A percentile compares a stretch with the other conserved stretches of the same genome.
Evolutionary conservation across 2,888 invertebrate species (phyloP).

Genomic region (Lasioglossum oenotherae): DNA sequence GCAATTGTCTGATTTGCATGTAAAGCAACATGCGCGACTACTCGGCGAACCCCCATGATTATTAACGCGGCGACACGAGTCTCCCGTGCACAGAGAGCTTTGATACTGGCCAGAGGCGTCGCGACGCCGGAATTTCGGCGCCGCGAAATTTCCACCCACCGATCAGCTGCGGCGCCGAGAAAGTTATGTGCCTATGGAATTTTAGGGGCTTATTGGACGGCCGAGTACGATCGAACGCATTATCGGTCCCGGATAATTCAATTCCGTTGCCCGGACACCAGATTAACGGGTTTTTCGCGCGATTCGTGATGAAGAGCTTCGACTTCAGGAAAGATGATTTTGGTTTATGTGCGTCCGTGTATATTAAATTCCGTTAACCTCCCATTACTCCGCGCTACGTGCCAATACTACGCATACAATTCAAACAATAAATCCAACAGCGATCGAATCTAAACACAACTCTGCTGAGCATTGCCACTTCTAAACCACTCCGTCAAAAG

Average conservation of each 20-base stretch:
- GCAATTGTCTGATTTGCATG: conserved; percentile 80
- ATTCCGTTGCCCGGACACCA: not conserved
- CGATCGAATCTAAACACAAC: not conserved
- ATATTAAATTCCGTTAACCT: not conserved
- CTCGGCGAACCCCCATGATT: conserved; percentile 71
- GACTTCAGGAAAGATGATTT: not conserved
- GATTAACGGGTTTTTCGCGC: not conserved
- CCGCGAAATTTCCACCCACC: conserved; percentile 16
- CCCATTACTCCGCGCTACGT: not conserved
- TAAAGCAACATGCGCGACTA: conserved; percentile 73
- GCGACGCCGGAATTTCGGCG: conserved; percentile 35
- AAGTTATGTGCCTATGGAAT: conserved; percentile 21
- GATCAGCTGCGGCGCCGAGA: conserved; percentile 22
- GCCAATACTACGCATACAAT: not conserved
- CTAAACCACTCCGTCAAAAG: not conserved
- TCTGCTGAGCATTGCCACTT: not conserved
- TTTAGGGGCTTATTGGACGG: not conserved
- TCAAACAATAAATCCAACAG: not conserved
- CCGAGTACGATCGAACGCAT: not conserved
- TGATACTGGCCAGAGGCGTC: conserved; percentile 20
- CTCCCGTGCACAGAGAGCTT: conserved; percentile 37
- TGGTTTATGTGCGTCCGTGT: not conserved
- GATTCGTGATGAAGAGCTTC: no score
- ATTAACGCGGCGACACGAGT: conserved; percentile 73
- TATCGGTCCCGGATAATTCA: not conserved